A percentile compares a stretch with the other conserved stretches of the same genome.
Conservation (phyloP, 2,797 vertebrate genomes). For the Anisognathus igniventris region DNA sequence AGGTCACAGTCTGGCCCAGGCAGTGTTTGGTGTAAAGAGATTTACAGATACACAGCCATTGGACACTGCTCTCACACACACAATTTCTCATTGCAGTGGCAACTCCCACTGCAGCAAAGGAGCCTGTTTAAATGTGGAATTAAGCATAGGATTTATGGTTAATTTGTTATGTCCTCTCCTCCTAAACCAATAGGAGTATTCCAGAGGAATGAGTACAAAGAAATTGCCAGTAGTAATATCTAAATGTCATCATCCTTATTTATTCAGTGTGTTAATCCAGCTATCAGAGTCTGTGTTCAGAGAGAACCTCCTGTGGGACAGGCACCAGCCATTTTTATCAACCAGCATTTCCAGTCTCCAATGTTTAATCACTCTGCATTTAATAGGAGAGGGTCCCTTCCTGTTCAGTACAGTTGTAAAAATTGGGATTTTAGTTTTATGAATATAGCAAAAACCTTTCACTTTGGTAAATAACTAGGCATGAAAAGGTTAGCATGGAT, state of each 20-base stretch:
- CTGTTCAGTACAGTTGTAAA: neutral
- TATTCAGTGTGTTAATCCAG: slow-evolving; percentile 6
- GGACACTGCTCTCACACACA: neutral
- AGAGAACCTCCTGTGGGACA: neutral
- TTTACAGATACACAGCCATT: neutral
- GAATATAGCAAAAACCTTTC: neutral
- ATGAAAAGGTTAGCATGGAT: neutral
- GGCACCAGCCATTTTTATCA: neutral
- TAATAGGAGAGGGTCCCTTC: neutral
- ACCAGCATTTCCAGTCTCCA: neutral
- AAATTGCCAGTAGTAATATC: neutral
- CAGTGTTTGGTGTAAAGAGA: neutral
- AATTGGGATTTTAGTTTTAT: neutral
- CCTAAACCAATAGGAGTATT: neutral
- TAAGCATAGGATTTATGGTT: neutral
- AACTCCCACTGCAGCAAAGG: neutral
- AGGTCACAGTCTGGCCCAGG: neutral
- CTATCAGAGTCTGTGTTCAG: neutral
- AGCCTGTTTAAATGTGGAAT: neutral
- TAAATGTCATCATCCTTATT: slow-evolving; percentile 24
- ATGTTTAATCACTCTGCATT: neutral
- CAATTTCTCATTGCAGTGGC: neutral
- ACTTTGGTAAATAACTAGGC: neutral
- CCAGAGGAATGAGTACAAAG: neutral
- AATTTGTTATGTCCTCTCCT: neutral